phyloP scores from a whole-genome alignment of 2,888 invertebrate species.

The Caenorhabditis drosophilae region DNA sequence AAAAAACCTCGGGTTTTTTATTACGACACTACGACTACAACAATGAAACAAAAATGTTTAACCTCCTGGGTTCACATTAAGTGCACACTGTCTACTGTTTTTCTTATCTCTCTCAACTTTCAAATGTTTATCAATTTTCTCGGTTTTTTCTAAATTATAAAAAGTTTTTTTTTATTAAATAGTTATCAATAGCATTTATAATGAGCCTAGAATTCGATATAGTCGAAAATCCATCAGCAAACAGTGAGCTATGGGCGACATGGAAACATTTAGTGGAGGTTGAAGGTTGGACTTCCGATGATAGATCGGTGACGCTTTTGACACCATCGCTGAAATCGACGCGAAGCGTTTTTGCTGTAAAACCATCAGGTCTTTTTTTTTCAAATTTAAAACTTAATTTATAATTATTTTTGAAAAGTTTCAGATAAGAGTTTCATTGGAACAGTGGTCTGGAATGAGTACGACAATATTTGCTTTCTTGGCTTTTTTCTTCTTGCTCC shows the following conservation, averaged over 20 bases:
- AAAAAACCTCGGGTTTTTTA: no score
- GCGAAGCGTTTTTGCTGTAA: conserved; percentile 35
- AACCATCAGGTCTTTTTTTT: conserved; percentile 40
- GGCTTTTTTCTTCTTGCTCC: conserved; percentile 43
- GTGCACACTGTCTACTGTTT: no score
- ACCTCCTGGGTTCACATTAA: no score
- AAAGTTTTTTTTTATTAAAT: no score
- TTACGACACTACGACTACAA: no score
- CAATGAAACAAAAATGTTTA: no score
- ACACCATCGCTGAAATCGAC: conserved; percentile 36
- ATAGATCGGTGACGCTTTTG: conserved; percentile 40
- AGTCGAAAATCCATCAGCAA: conserved; percentile 21
- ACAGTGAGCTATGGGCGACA: conserved; percentile 32
- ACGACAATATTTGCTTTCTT: conserved; percentile 40
- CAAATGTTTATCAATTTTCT: no score
- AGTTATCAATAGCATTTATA: no score
- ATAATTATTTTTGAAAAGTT: conserved; percentile 1
- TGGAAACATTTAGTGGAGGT: conserved; percentile 39
- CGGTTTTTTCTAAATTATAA: no score
- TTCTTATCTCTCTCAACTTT: no score
- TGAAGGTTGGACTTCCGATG: conserved; percentile 47
- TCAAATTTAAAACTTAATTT: conserved; percentile 3
- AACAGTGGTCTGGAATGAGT: conserved; percentile 47
- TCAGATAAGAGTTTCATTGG: conserved; percentile 27
- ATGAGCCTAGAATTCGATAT: conserved; percentile 12